Evolutionary conservation across 2,113 vertebrate species (phyloP), one percentile per base, ranked within the genome.

Genomic region (Macrotis lagotis): DNA sequence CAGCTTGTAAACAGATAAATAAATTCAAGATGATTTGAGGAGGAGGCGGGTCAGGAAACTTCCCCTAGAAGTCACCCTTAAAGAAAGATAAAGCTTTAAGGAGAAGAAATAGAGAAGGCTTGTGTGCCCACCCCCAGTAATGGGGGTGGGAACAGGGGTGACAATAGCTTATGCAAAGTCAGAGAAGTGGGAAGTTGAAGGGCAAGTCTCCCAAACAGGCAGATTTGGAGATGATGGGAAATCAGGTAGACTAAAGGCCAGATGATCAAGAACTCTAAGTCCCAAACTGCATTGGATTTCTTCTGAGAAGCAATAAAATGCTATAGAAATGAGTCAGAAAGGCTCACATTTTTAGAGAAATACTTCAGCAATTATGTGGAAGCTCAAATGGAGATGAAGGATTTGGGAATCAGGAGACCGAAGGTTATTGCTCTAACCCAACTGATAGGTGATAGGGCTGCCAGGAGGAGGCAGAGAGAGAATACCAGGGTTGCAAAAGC

Each of bases 1-100:
- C 83, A 95, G 55, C 92, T n/a, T 90, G 48, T 96, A 96, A 96
- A 94, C 92, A 95, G 51, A 90, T 22, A 74, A 74, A 74, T 83
- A 83, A 83, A 83, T 83, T 2, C 66, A 44, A 83, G n/a, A 83
- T 83, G 19, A 44, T 83, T 44, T 83, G 19, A 44, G 6, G 19
- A 44, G 6, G 37, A 22, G n/a, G 19, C 16, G 44, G 66, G 66
- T 83, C 37, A 83, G n/a, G 66, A 24, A 24, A 83, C n/a, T 83
- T 83, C 66, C 66, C 7, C 2, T 83, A 19, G 66, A 44, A n/a
- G n/a, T 83, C 66, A 74, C 66, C 44, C 66, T 83, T 83, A 19
- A 83, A 83, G 66, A 19, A 44, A 83, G 37, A 83, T 83, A 8
- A 83, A 16, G 6, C 22, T 83, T 19, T 44, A 44, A 83, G 66